Percentiles rank a stretch among this genome's conserved stretches.
phyloP scores from a whole-genome alignment of 1,140 invertebrate genomes.

The Cyclina sinensis region DNA sequence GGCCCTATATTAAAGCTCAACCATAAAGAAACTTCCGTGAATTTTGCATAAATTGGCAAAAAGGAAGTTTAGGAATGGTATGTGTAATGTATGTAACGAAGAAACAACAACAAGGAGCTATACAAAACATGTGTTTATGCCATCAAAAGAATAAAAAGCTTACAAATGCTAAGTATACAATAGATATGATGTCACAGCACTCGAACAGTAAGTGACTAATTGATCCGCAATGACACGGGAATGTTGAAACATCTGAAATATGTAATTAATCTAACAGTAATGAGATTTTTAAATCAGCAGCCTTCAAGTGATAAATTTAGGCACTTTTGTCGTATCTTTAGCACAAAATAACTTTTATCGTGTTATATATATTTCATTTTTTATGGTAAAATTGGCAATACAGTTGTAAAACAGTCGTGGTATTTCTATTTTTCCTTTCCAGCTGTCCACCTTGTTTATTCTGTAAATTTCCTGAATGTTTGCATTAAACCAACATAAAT shows the following conservation, averaged over 20 bases:
- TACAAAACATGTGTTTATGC: conserved; percentile 47
- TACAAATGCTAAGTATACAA: conserved; percentile 42
- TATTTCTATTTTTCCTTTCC: too few species aligned
- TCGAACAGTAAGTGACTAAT: background rate
- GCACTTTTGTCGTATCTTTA: background rate
- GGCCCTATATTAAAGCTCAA: too few species aligned
- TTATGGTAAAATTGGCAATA: too few species aligned
- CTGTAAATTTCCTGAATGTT: background rate
- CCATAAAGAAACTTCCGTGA: too few species aligned
- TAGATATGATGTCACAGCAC: conserved; percentile 25
- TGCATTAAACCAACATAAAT: background rate
- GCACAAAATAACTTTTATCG: background rate
- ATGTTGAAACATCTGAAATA: background rate
- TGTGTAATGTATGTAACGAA: too few species aligned
- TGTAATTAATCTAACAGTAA: background rate
- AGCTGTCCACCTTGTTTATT: too few species aligned
- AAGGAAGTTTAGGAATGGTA: too few species aligned
- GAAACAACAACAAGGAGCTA: background rate
- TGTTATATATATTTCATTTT: too few species aligned
- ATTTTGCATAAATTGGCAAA: too few species aligned
- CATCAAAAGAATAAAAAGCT: conserved; percentile 50
- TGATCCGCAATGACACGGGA: conserved; percentile 35
- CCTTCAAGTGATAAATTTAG: background rate
- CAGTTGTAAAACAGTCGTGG: too few species aligned
- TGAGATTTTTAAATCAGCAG: background rate